phyloP scores from a whole-genome alignment of 1,140 invertebrate species.

The Anthonomus grandis region DNA sequence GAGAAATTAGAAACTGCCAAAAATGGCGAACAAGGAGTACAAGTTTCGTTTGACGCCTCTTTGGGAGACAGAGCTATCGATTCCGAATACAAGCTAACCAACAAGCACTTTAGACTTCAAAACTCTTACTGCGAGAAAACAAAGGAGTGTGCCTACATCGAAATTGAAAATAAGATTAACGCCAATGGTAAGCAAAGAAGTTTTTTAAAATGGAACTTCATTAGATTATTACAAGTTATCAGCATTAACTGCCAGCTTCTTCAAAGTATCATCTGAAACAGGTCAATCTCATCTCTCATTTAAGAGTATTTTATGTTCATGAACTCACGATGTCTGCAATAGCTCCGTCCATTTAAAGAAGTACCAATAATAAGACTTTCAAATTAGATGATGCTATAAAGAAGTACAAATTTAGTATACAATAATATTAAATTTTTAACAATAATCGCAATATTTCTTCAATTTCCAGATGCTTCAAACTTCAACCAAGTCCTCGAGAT shows the following conservation, averaged over 20 bases:
- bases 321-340: too few species aligned
- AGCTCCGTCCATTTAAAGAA: too few species aligned
- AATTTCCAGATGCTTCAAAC: conserved; percentile 37
- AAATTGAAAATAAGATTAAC: conserved; percentile 60
- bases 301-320: too few species aligned
- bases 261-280: neutral
- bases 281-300: too few species aligned
- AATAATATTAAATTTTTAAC: conserved; percentile 8
- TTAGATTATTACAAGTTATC: too few species aligned
- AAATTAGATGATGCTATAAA: too few species aligned
- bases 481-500: conserved; percentile 56
- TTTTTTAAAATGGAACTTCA: too few species aligned
- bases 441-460: conserved; percentile 1
- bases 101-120: conserved; percentile 65
- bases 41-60: conserved; percentile 54
- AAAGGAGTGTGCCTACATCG: conserved; percentile 70
- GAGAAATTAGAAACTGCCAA: conserved; percentile 57
- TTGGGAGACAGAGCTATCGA: conserved; percentile 56
- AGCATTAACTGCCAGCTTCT: too few species aligned
- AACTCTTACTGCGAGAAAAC: conserved; percentile 72
- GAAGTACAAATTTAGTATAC: neutral
- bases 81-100: conserved; percentile 64
- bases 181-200: conserved; percentile 52
- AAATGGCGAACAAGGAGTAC: conserved; percentile 61
- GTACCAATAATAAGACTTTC: too few species aligned